Percentiles rank a stretch among this genome's conserved stretches.
Evolutionary conservation across 2,797 vertebrate genomes (phyloP).

Genomic region (Siniperca scherzeri): DNA sequence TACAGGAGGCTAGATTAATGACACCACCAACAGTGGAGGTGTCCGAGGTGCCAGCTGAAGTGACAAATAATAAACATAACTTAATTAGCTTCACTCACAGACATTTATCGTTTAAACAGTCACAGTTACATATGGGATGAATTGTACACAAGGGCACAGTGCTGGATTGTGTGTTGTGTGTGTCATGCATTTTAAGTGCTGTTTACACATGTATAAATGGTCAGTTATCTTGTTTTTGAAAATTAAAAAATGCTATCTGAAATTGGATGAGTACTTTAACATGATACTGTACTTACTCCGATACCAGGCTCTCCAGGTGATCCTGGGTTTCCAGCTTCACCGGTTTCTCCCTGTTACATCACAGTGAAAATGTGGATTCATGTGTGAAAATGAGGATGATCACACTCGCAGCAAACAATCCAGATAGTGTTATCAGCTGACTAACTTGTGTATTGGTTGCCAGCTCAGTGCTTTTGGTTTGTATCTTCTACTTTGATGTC

Average conservation of each 20-base stretch:
- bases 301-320: conserved; percentile 92
- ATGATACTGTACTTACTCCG: conserved; percentile 86
- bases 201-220: not conserved
- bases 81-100: conserved; percentile 34
- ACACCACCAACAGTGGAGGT: conserved; percentile 23
- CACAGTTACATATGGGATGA: not conserved
- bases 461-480: conserved; percentile 2
- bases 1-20: conserved; percentile 38
- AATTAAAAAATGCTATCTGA: conserved; percentile 7
- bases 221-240: conserved; percentile 3
- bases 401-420: conserved; percentile 4
- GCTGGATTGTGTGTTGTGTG: not conserved
- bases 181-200: conserved; percentile 15
- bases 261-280: not conserved
- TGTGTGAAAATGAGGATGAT: conserved; percentile 6
- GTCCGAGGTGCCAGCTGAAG: conserved; percentile 21
- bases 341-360: conserved; percentile 91
- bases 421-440: not conserved
- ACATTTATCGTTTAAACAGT: conserved; percentile 18
- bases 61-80: conserved; percentile 39
- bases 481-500: conserved; percentile 4
- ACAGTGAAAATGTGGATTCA: conserved; percentile 34
- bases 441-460: not conserved
- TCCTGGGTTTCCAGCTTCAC: conserved; percentile 97
- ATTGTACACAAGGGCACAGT: not conserved